Conservation (phyloP, 2,888 invertebrate genomes). For the Venusia cambrica region DNA sequence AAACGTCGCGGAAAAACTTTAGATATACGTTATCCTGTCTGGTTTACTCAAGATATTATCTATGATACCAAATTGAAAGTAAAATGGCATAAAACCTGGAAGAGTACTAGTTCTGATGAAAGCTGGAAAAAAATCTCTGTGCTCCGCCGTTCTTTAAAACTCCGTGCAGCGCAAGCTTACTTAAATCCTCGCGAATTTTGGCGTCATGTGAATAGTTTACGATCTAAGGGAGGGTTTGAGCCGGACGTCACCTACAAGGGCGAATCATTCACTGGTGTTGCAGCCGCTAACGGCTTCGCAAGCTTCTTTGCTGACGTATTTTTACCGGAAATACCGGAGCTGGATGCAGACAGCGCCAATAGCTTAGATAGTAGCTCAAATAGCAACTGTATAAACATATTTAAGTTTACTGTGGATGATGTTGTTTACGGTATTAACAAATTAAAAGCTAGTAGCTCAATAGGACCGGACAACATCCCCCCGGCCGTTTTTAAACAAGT, state of each 20-base stretch:
- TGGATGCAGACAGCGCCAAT: background rate
- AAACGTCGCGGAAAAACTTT: background rate
- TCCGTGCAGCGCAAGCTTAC: background rate
- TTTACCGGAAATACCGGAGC: background rate
- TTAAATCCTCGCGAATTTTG: slow-evolving; percentile 4
- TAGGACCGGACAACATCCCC: slow-evolving; percentile 2
- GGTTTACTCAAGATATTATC: slow-evolving; percentile 11
- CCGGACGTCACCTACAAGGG: slow-evolving; percentile 3
- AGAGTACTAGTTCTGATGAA: background rate
- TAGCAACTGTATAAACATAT: slow-evolving; percentile 9
- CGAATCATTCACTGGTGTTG: background rate
- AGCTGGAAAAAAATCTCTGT: background rate
- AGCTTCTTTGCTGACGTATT: slow-evolving; percentile 7
- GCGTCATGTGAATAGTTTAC: slow-evolving; percentile 2
- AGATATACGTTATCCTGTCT: slow-evolving; percentile 4
- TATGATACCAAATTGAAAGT: slow-evolving; percentile 1
- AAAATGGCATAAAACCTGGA: slow-evolving; percentile 5
- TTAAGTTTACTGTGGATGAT: background rate
- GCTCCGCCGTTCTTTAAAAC: background rate
- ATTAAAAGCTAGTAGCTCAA: slow-evolving; percentile 2
- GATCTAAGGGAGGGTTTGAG: no score
- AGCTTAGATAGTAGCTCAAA: background rate
- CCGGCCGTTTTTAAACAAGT: background rate
- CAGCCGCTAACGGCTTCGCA: slow-evolving; percentile 8
- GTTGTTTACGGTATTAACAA: slow-evolving; percentile 1